Evolutionary conservation across 2,113 vertebrate genomes (phyloP), one percentile per base, ranked within the genome.

Genomic region (Crotophaga sulcirostris): DNA sequence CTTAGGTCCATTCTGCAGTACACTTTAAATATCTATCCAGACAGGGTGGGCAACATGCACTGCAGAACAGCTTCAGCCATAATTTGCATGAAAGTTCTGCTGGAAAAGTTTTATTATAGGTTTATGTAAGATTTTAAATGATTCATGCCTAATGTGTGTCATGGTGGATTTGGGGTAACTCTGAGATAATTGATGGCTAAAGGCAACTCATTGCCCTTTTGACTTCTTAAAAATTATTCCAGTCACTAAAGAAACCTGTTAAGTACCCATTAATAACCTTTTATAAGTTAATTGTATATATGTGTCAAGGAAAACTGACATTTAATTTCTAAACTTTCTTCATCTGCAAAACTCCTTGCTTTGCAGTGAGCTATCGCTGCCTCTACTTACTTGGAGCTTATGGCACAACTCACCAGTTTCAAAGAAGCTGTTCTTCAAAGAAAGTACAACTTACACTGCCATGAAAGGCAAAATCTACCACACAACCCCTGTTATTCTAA

Each of bases 341-440:
- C 5, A 38, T 44, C 28, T 66, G 28, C 19, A 38, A 16, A 68
- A 40, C 7, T 29, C 9, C 36, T 18, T 47, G 9, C 23, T 85
- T 54, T 75, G 17, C 28, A 60, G 44, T 2, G 3, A 52, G 34
- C 12, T 38, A 7, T 64, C 19, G 3, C n/a, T 78, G 18, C 7
- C 7, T 75, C 12, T 45, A 6, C 56, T 83, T 55, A 34, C 26
- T 26, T 55, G 55, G 15, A 64, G 10, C 6, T 73, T 16, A 19
- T 21, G 2, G 26, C 7, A 23, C 1, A 1, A 69, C 52, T 58
- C 1, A 1, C 20, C 2, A 1, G 36, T 79, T 87, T 88, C 36
- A 76, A 31, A 68, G 45, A 23, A 80, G 7, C 11, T 75, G 5
- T 49, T 89, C 40, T 74, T 23, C 49, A 77, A 42, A 18, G 45